Evolutionary conservation across 2,888 invertebrate species (phyloP).

Genomic region (Caenorhabditis angaria): DNA sequence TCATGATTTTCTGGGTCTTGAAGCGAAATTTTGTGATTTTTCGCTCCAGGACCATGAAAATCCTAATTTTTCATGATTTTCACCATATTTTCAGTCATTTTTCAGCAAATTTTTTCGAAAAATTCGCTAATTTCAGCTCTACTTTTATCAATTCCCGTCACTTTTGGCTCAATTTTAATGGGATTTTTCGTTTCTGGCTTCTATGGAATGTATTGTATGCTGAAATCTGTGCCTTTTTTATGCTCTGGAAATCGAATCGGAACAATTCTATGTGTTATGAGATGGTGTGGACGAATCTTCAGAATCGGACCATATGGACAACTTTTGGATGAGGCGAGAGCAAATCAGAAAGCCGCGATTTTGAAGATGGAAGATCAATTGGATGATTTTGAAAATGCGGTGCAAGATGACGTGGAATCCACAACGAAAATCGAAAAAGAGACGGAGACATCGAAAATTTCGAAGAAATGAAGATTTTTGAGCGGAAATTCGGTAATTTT

Average conservation of each 20-base stretch:
- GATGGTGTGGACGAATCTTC: constrained; percentile 29
- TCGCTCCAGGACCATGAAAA: too few relatives aligned
- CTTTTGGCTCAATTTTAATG: constrained; percentile 25
- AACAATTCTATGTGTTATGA: constrained; percentile 22
- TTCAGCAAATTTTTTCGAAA: too few relatives aligned
- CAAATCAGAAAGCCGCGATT: constrained; percentile 20
- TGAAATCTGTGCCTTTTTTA: constrained; percentile 25
- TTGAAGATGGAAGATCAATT: constrained; percentile 31
- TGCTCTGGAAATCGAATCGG: constrained; percentile 10
- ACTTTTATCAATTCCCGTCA: constrained; percentile 17
- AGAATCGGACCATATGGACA: constrained; percentile 37
- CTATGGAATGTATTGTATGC: constrained; percentile 18
- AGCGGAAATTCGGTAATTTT: too few relatives aligned
- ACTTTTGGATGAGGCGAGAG: constrained; percentile 25
- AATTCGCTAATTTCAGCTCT: constrained; percentile 14
- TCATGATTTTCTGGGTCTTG: too few relatives aligned
- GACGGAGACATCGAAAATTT: too few relatives aligned
- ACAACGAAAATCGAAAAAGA: too few relatives aligned
- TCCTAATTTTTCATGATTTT: not conserved
- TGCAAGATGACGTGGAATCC: too few relatives aligned
- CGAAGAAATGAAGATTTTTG: too few relatives aligned
- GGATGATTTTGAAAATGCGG: constrained; percentile 33
- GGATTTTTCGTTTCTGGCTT: constrained; percentile 12
- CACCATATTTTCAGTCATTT: constrained; percentile 4
- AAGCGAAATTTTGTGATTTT: too few relatives aligned